These are phyloP conservation scores for Crenichthys baileyi DNA, from an alignment of 2,797 vertebrate genomes.

Conservation along the genomic window DNA sequence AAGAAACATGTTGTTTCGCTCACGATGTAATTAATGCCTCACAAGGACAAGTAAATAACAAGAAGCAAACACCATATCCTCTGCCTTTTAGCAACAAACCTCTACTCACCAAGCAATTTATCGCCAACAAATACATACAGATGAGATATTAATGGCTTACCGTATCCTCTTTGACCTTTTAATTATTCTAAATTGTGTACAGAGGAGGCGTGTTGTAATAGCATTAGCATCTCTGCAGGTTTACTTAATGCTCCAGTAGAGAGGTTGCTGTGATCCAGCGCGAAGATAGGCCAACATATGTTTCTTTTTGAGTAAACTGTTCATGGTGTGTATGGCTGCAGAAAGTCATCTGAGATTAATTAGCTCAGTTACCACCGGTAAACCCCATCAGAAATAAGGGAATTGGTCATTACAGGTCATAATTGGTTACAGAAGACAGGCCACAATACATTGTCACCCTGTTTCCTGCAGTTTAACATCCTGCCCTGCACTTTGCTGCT, in stretches of 20 bases:
- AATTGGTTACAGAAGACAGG: constrained; percentile 71
- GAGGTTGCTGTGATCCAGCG: constrained; percentile 43
- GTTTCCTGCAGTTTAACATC: constrained; percentile 39
- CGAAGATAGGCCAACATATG: constrained; percentile 38
- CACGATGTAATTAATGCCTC: constrained; percentile 38
- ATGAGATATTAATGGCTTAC: constrained; percentile 73
- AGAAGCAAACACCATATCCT: constrained; percentile 44
- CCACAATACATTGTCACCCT: constrained; percentile 51
- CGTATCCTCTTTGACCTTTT: constrained; percentile 74
- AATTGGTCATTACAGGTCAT: constrained; percentile 69
- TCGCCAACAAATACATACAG: constrained; percentile 63
- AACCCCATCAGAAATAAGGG: constrained; percentile 75
- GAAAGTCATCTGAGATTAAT: constrained; percentile 70
- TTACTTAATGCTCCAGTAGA: constrained; percentile 63
- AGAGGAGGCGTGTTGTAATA: constrained; percentile 63
- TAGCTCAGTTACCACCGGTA: constrained; percentile 63
- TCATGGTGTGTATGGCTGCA: constrained; percentile 35
- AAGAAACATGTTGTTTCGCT: constrained; percentile 14
- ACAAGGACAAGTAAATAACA: constrained; percentile 66
- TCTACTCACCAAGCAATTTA: constrained; percentile 66
- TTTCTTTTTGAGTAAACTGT: constrained; percentile 39
- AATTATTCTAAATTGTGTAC: constrained; percentile 77
- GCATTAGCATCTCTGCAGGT: constrained; percentile 74
- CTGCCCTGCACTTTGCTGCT: constrained; percentile 31
- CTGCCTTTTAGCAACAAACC: constrained; percentile 55